Evolutionary conservation across 2,113 vertebrate genomes (phyloP).

Genomic region (Macrotis lagotis): DNA sequence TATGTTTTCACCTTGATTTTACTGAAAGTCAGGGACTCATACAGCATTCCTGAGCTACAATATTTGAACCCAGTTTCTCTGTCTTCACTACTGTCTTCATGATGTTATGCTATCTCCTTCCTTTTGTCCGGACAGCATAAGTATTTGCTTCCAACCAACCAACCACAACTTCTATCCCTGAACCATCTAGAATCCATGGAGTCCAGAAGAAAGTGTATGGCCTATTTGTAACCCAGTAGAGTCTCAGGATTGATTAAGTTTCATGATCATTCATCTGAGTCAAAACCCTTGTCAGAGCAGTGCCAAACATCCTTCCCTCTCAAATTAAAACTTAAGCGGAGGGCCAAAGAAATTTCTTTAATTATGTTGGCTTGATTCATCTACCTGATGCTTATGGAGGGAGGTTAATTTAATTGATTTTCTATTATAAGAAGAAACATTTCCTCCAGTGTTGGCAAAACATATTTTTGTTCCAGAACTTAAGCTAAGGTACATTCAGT

Average conservation of each 20-base stretch:
- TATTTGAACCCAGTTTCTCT: neutral
- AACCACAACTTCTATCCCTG: neutral
- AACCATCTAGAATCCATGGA: neutral
- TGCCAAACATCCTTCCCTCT: neutral
- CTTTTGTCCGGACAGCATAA: neutral
- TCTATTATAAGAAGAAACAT: constrained; percentile 33
- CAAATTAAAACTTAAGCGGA: constrained; percentile 29
- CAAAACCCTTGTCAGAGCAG: neutral
- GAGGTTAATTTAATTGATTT: constrained; percentile 64
- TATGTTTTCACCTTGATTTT: neutral
- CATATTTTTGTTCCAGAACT: constrained; percentile 35
- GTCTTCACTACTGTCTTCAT: neutral
- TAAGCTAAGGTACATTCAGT: constrained; percentile 34
- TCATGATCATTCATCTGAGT: neutral
- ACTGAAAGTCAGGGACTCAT: neutral
- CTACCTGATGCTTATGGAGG: constrained; percentile 39
- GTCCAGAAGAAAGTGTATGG: neutral
- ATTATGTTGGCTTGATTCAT: constrained; percentile 48
- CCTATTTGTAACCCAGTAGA: neutral
- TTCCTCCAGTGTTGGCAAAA: constrained; percentile 54
- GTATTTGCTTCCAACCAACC: neutral
- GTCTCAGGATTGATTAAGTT: constrained; percentile 2
- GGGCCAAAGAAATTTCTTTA: constrained; percentile 58
- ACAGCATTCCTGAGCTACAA: accelerated
- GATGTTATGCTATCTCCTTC: neutral